Conservation (phyloP, 2,113 vertebrate species). For the Dromaius novaehollandiae region DNA sequence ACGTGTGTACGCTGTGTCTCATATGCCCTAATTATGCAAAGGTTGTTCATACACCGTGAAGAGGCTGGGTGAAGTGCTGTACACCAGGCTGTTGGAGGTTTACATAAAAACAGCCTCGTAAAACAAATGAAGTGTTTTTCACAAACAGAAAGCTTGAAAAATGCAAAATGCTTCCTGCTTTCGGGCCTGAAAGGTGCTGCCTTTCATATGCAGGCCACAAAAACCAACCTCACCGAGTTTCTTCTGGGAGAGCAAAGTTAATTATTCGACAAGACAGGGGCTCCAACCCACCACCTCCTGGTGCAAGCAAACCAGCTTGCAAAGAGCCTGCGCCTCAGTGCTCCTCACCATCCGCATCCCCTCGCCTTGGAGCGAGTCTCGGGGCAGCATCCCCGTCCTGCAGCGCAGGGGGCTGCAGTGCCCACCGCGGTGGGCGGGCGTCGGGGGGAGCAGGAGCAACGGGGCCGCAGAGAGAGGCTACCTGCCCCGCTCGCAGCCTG, state of each 20-base stretch:
- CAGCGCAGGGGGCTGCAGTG: no score
- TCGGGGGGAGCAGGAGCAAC: not conserved
- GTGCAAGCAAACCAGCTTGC: not conserved
- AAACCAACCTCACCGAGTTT: not conserved
- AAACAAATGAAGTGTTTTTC: not conserved
- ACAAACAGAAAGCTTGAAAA: not conserved
- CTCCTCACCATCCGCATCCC: not conserved
- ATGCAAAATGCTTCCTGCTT: not conserved
- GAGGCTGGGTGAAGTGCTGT: not conserved
- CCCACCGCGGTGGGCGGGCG: fast-evolving
- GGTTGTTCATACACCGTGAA: not conserved
- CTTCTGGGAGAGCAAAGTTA: not conserved
- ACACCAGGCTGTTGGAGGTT: not conserved
- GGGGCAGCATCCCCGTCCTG: fast-evolving
- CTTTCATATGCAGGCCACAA: not conserved
- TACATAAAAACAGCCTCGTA: not conserved
- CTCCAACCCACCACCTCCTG: not conserved
- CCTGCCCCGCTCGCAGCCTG: not conserved
- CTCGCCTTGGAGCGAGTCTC: no score
- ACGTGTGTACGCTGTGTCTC: fast-evolving
- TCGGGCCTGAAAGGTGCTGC: not conserved
- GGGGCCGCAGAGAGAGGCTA: not conserved
- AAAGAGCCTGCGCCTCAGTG: not conserved
- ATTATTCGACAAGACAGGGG: not conserved
- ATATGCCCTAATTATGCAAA: not conserved